Evolutionary conservation across 2,888 invertebrate genomes (phyloP).

Genomic region (Epistrophella euchroma): DNA sequence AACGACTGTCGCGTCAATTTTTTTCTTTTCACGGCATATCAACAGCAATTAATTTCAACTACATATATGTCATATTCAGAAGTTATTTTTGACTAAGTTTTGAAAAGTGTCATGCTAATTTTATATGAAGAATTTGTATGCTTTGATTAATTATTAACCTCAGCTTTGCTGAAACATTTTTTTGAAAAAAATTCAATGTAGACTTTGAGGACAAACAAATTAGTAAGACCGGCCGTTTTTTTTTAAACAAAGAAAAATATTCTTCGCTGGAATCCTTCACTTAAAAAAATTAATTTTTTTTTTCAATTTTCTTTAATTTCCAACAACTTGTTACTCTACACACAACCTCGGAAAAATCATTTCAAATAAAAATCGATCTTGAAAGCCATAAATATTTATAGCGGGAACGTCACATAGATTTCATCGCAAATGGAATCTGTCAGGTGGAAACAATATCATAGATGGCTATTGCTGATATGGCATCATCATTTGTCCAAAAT

Average conservation of each 20-base stretch:
- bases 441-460: conserved; percentile 68
- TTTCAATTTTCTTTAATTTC: background rate
- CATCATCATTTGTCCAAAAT: conserved; percentile 71
- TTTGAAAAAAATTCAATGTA: too few species aligned
- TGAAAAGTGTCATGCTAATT: too few species aligned
- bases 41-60: too few species aligned
- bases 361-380: conserved; percentile 38
- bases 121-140: too few species aligned
- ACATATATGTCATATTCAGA: too few species aligned
- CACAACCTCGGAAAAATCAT: conserved; percentile 3
- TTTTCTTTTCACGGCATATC: too few species aligned
- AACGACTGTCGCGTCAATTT: too few species aligned
- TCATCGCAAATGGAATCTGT: conserved; percentile 63
- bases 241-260: background rate
- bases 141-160: too few species aligned
- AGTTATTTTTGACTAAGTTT: too few species aligned
- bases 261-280: background rate
- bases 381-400: conserved; percentile 62
- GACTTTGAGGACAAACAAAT: too few species aligned
- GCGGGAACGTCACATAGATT: conserved; percentile 51
- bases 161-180: too few species aligned
- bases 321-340: conserved; percentile 25
- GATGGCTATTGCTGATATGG: conserved; percentile 70
- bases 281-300: background rate
- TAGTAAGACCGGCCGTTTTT: background rate